Percentiles rank a stretch among this genome's conserved stretches.
phyloP scores from a whole-genome alignment of 2,113 vertebrate species.

The Erythrolamprus reginae region DNA sequence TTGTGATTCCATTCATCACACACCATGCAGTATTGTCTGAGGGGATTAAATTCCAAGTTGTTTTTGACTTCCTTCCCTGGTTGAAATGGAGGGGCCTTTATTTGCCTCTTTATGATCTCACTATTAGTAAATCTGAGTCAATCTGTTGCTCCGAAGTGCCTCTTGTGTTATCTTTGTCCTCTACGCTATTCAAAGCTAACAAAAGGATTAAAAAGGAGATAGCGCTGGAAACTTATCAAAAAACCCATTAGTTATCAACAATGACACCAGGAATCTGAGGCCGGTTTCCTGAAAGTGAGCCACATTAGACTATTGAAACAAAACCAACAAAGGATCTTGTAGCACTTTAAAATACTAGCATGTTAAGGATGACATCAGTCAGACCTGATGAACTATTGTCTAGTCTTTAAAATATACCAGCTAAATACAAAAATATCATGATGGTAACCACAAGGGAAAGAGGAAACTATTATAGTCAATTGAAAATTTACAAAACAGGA shows the following conservation, averaged over 20 bases:
- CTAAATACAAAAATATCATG: background rate
- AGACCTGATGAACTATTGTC: background rate
- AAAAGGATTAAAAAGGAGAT: background rate
- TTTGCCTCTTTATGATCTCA: constrained; percentile 32
- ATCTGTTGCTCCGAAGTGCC: background rate
- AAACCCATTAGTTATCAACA: background rate
- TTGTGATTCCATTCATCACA: constrained; percentile 21
- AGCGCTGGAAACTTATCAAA: background rate
- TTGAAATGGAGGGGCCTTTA: constrained; percentile 20
- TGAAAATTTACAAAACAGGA: background rate
- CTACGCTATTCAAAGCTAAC: constrained; percentile 8
- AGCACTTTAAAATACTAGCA: background rate
- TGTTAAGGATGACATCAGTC: background rate
- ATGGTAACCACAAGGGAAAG: background rate
- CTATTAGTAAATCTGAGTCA: constrained; percentile 21
- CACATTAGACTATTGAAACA: background rate
- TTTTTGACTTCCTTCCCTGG: constrained; percentile 18
- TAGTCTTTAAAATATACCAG: background rate
- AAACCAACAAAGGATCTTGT: background rate
- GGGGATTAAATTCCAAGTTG: constrained; percentile 16
- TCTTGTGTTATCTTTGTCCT: background rate
- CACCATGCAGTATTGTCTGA: background rate
- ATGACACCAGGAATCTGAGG: background rate
- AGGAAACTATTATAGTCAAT: background rate
- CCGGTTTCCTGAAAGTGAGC: background rate